These are phyloP conservation scores for Cataglyphis rosenhaueri DNA, from an alignment of 2,888 invertebrate genomes.

Conservation along the genomic window DNA sequence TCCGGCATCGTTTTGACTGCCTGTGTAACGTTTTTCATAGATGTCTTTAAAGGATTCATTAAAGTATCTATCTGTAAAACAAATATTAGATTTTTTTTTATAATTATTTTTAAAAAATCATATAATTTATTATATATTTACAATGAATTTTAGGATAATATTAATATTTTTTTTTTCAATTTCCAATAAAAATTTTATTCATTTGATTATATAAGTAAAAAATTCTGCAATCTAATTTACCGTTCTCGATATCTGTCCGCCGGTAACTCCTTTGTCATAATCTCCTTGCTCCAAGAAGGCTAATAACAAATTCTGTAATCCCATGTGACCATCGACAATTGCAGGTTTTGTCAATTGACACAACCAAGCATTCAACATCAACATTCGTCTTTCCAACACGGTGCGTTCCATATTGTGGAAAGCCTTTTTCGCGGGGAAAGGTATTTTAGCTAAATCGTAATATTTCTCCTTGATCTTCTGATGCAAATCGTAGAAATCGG, in stretches of 20 bases:
- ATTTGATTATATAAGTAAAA: not conserved
- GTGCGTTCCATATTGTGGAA: conserved; percentile 96
- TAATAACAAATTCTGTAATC: conserved; percentile 88
- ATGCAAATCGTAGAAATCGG: conserved; percentile 96
- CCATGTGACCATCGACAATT: conserved; percentile 88
- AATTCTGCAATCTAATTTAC: conserved; percentile 82
- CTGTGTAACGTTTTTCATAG: conserved; percentile 91
- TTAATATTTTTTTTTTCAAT: not conserved
- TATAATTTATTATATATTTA: not conserved
- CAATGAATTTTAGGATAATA: not conserved
- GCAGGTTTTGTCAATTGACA: conserved; percentile 89
- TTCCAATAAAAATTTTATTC: not conserved
- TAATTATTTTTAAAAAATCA: not conserved
- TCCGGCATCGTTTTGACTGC: conserved; percentile 96
- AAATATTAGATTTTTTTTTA: conserved; percentile 58
- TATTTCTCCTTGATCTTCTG: conserved; percentile 94
- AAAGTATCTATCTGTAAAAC: conserved; percentile 89
- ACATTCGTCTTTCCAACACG: conserved; percentile 94
- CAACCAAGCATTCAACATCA: conserved; percentile 93
- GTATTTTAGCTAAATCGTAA: conserved; percentile 91
- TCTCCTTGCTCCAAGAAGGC: conserved; percentile 90
- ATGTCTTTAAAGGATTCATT: conserved; percentile 93
- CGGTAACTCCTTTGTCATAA: conserved; percentile 89
- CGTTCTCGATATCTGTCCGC: conserved; percentile 88
- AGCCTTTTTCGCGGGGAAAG: conserved; percentile 96